Conservation (phyloP, 1,140 invertebrate genomes). For the Drosophila navojoa region DNA sequence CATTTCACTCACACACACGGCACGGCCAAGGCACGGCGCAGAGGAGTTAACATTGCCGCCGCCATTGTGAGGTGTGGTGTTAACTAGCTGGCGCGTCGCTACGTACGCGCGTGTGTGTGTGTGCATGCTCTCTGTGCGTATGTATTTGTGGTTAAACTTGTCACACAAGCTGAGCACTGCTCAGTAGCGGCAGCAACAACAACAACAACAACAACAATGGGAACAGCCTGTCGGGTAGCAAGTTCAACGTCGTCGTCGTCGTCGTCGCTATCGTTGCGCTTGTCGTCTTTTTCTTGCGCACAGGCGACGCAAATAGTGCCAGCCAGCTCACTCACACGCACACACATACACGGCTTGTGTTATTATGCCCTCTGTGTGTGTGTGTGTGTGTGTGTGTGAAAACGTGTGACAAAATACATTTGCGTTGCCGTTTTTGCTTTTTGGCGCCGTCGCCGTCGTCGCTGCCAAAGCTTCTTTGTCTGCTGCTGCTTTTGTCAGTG, state of each 20-base stretch:
- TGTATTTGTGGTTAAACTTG: constrained; percentile 82
- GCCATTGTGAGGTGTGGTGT: constrained; percentile 74
- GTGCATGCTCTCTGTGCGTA: constrained; percentile 42
- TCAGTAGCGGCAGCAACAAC: constrained; percentile 44
- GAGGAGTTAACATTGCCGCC: constrained; percentile 54
- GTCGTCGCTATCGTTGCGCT: constrained; percentile 51
- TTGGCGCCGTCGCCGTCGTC: constrained; percentile 51
- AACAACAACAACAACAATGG: constrained; percentile 36
- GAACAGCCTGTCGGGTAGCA: constrained; percentile 33
- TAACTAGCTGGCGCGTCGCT: constrained; percentile 68
- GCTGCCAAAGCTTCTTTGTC: constrained; percentile 58
- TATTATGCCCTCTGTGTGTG: constrained; percentile 4
- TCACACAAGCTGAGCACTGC: constrained; percentile 75
- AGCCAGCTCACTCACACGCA: constrained; percentile 58
- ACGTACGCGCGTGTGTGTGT: constrained; percentile 24
- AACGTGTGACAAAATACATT: constrained; percentile 82
- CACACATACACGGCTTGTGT: constrained; percentile 42
- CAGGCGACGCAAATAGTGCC: constrained; percentile 57
- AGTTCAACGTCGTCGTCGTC: constrained; percentile 38
- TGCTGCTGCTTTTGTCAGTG: constrained; percentile 25
- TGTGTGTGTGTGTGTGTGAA: constrained; percentile 45
- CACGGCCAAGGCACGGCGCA: not conserved
- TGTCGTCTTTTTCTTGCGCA: constrained; percentile 78
- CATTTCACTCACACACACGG: constrained; percentile 50
- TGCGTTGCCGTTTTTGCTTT: constrained; percentile 76